These are phyloP conservation scores for Rafetus swinhoei DNA, from an alignment of 2,113 vertebrate genomes.

Conservation along the genomic window DNA sequence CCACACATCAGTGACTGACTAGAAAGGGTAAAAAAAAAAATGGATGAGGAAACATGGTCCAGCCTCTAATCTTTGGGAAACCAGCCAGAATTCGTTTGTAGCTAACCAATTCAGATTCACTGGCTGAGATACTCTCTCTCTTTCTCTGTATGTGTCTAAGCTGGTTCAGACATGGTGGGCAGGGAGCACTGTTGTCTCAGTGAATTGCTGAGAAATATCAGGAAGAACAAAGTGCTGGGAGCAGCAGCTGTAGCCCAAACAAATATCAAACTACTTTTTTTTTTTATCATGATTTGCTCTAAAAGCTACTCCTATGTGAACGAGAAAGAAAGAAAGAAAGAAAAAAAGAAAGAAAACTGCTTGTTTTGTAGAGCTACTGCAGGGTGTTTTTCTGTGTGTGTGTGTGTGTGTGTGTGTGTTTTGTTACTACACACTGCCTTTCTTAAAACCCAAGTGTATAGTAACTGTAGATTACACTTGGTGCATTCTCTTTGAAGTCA, in stretches of 20 bases:
- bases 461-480: conserved; percentile 69
- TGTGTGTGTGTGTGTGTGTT: too few species aligned
- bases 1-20: conserved; percentile 78
- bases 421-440: conserved; percentile 1
- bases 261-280: conserved; percentile 84
- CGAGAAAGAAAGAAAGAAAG: conserved; percentile 70
- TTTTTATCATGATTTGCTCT: conserved; percentile 76
- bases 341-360: conserved; percentile 73
- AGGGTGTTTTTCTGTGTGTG: not conserved
- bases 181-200: conserved; percentile 79
- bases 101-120: conserved; percentile 64
- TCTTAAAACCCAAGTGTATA: conserved; percentile 76
- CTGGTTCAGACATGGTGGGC: conserved; percentile 78
- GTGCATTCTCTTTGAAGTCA: conserved; percentile 84
- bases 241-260: conserved; percentile 70
- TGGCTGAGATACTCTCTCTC: conserved; percentile 61
- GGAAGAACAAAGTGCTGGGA: conserved; percentile 79
- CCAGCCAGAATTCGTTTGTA: conserved; percentile 80
- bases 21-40: conserved; percentile 63
- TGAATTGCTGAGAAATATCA: conserved; percentile 76
- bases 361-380: conserved; percentile 68
- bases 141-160: conserved; percentile 65
- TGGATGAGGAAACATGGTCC: conserved; percentile 54
- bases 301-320: conserved; percentile 69
- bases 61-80: conserved; percentile 78